Percentiles rank a stretch among this genome's conserved stretches.
phyloP scores from a whole-genome alignment of 2,888 invertebrate species.

The Amorpha juglandis region DNA sequence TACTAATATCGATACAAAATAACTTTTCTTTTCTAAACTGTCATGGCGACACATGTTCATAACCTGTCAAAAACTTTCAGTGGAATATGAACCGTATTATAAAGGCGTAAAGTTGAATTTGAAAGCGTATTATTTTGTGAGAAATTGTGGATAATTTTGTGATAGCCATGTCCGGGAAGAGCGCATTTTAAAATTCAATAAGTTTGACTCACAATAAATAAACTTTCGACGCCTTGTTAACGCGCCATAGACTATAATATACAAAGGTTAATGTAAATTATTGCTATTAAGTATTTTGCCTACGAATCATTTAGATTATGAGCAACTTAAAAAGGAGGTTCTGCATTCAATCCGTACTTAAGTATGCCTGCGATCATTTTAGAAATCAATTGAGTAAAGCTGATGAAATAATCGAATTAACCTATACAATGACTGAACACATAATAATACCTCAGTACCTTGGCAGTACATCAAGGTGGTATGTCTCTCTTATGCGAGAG shows the following conservation, averaged over 20 bases:
- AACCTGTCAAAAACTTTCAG: neutral
- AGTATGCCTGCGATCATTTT: too few species aligned
- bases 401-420: too few species aligned
- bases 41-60: constrained; percentile 41
- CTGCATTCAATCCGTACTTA: too few species aligned
- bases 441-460: too few species aligned
- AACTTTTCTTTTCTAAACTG: constrained; percentile 42
- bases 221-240: constrained; percentile 71
- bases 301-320: neutral
- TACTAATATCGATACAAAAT: constrained; percentile 15
- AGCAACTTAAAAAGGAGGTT: too few species aligned
- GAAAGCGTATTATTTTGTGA: constrained; percentile 14
- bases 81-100: neutral
- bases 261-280: constrained; percentile 17
- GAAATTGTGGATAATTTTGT: constrained; percentile 10
- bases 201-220: constrained; percentile 63
- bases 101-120: constrained; percentile 40
- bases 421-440: too few species aligned
- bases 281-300: neutral
- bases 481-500: too few species aligned
- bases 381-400: too few species aligned
- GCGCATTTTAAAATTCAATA: constrained; percentile 70
- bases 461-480: too few species aligned
- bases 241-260: constrained; percentile 54
- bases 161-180: constrained; percentile 47